Base-by-base conservation (phyloP, 2,113 vertebrate genomes). In the Vimba vimba region DNA sequence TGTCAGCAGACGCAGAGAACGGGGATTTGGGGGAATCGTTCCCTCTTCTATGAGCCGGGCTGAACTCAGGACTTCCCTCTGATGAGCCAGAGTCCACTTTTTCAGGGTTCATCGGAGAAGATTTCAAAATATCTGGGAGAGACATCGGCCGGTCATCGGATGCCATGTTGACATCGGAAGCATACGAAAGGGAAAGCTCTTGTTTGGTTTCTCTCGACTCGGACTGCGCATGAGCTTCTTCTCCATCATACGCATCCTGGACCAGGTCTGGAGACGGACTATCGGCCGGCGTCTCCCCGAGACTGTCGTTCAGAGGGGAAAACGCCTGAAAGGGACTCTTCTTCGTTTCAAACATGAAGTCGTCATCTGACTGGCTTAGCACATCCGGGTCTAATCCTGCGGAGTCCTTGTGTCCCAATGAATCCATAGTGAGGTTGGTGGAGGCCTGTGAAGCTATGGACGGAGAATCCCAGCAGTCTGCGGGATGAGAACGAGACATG, bases 261-360 rank as follows among this genome's bases (percentile, higher is more conserved):
- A 99, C 97, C 91, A 99, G 94, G 90, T 99, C 98, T 17, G 97
- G 98, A 79, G 97, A 98, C 0, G 97, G 97, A 82, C 96, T 97
- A 93, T 98, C 97, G 0, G 81, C 86, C 91, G 75, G 94, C 94
- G 66, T 8, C 2, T 71, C 85, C 81, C 88, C 89, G 62, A 91
- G 90, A 0, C 89, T 30, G 15, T 81, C 60, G 15, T 78, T 92
- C 74, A 94, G 82, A 6, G 94, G 93, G 21, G 92, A 93, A 75
- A 91, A 94, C 33, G 90, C 93, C 8, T 93, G 93, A 76, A 94
- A 95, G 4, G 92, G 92, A 87, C 94, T 94, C 87, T 92, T 95
- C 92, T 95, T 95, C 69, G 90, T 88, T 47, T 95, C 94, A 7
- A 89, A 92, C 92, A 93, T 93, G 78, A 94, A 87, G 89, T 94